Evolutionary conservation across 2,797 vertebrate species (phyloP), one percentile per base, ranked within the genome.

Genomic region (Arremon brunneinucha): DNA sequence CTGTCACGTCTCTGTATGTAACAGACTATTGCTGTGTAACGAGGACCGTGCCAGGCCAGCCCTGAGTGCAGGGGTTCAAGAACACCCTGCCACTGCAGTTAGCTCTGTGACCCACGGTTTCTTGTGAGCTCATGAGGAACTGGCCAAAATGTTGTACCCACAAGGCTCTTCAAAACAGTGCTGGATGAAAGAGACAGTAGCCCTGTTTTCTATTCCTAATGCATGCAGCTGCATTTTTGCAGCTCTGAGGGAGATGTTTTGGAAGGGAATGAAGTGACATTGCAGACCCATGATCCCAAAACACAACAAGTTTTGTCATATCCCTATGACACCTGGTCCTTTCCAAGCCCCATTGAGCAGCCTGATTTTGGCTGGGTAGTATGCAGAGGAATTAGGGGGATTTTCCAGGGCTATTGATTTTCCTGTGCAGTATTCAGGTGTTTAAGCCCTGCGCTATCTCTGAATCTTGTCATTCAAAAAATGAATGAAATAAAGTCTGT

Each of bases 161-260:
- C 27, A 37, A 28, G 53, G 23, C 19, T 67, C 30, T 39, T 78
- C 35, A 26, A 55, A 79, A 26, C 6, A 9, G 3, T 20, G 5
- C 4, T n/a, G 41, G 22, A 37, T 34, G 47, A 78, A 74, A 46
- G 18, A 41, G 12, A 6, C 3, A 46, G 12, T 6, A 67, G 6
- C 4, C 5, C 4, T 4, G 0, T 6, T 17, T 71, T 2, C 1
- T 1, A 0, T 19, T 43, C 10, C 30, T 75, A 35, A 24, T 18
- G 24, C n/a, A n/a, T 0, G 0, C 4, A 41, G 13, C 4, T 78
- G 62, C 9, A 20, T 52, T 64, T 71, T 49, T 35, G 7, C 15
- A 47, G 0, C 39, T 82, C 53, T 44, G 30, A 67, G 14, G 21
- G 16, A 74, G 10, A 35, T 26, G 15, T 41, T 87, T 87, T 23